Base-by-base conservation (phyloP, 1,140 invertebrate species). In the Hydropsyche tenuis region DNA sequence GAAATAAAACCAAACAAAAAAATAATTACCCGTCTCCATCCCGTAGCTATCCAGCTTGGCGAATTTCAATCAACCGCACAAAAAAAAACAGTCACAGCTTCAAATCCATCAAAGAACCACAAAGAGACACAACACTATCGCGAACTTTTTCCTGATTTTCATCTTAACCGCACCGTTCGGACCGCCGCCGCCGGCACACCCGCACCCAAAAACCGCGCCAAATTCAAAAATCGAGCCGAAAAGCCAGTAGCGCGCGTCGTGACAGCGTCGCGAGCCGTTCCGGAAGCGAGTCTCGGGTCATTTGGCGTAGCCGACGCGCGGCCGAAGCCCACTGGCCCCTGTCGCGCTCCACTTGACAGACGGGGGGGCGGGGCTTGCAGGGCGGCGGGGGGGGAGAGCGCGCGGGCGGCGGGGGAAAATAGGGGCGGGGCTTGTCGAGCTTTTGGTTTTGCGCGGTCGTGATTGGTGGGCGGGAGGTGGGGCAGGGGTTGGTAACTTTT, bases 1-100 rank as follows among this genome's bases (percentile, higher is more conserved):
- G 9, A 37, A 37, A 3, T 37, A 9, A 3, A 37, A 37, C 9
- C 30, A 9, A 37, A 37, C 9, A 37, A 37, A 37, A 37, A 37
- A 37, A 37, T 4, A 60, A 0, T 65, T 73, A 77, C 75, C 75
- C 23, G 75, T 77, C 51, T 77, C 75, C 75, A 77, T 77, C 51
- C 72, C 71, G 60, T 74, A 74, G 42, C 45, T 63, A 37, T 77
- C 75, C 69, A 77, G 69, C 43, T 77, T 72, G 27, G 9, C 25
- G 30, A 65, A 64, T 18, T 16, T 6, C 63, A 42, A 6, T 23
- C 30, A 64, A 37, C 0, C 18, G 20, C 16, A 43, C 16, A 5
- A 46, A 46, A 23, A 65, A 12, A 42, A 65, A 64, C 1, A 64
- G 30, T 16, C 30, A 22, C 27, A 65, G n/a, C n/a, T n/a, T 12